Evolutionary conservation across 2,797 vertebrate species (phyloP), one percentile per base, ranked within the genome.

Genomic region (Psittacula derbiana): DNA sequence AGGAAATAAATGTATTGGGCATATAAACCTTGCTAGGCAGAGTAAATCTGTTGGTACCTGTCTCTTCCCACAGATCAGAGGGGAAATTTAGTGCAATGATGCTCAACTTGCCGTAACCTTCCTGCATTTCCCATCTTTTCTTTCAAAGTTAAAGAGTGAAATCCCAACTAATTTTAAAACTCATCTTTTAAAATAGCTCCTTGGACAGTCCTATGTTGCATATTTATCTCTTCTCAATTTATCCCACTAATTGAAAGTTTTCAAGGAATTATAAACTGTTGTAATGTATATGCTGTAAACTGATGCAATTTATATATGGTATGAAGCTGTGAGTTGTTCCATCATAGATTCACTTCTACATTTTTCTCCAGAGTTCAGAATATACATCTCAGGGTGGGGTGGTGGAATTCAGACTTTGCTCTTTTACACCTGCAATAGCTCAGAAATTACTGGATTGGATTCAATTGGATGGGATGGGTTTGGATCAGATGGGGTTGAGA

Each of bases 311-410:
- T 80, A 43, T 4, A 50, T 47, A 25, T 31, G 21, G 30, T 71
- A 41, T 23, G 25, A 80, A 83, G 16, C 11, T 71, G 72, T 60
- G 80, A 64, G 4, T 57, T 90, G 12, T 83, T 61, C 61, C 16
- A 15, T 58, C n/a, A 46, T 57, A 40, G 16, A 61, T 72, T 84
- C 8, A 27, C 55, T 85, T 71, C 43, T 60, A 52, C 12, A 27
- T 76, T 38, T 27, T 50, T 70, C 13, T 79, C 46, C 58, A 75
- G 47, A 52, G 17, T 71, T 93, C 41, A 78, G 76, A 88, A 44
- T 47, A 76, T 21, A 38, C 6, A 46, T 24, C 24, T 40, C 0
- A 1, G 5, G 10, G 16, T 15, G 1, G 11, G 9, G 55, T 16
- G 16, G 12, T 7, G 7, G 20, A 53, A 88, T 52, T 27, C 49